Evolutionary conservation across 2,888 invertebrate species (phyloP), one percentile per base, ranked within the genome.

Genomic region (Caenorhabditis drosophilae): DNA sequence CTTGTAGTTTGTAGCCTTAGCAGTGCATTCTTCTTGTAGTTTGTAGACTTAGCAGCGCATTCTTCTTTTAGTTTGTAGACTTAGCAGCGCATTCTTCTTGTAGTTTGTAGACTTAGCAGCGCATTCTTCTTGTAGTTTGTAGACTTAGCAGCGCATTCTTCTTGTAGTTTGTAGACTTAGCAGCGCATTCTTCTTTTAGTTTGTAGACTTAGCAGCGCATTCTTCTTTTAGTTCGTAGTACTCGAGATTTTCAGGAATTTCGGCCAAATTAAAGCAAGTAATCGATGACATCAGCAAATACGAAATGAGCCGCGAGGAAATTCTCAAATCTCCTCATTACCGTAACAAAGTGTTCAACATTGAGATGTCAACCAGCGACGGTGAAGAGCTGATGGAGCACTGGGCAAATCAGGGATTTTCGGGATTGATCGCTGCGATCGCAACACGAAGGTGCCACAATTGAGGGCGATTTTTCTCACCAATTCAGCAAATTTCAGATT

Each of bases 341-440:
- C 53, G 58, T 15, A 58, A 60, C 34, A 60, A 60, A 22, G 54
- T 58, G 0, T 52, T 56, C 36, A 56, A 66, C 49, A 47, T 66
- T 38, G 52, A 58, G 15, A 66, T 66, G 48, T 41, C 48, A 1
- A 51, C 52, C n/a, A 58, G 58, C 12, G 56, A 53, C 20, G 68
- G 68, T n/a, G 56, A 59, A 26, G 68, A 63, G 35, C 53, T 68
- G 11, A 15, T 64, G 18, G 45, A 60, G 45, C 69, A 69, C 47
- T 69, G 69, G 69, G 53, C 53, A 3, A 51, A 56, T n/a, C 69
- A 69, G 36, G 69, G 57, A 42, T 66, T 69, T 41, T 61, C 64
- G 1, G 69, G 64, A 48, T 36, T 69, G n/a, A 52, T 69, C 0
- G 60, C 69, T 1, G 64, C 69, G 9, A 66, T 69, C 16, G 54